A percentile compares a stretch with the other conserved stretches of the same genome.
These are phyloP conservation scores for Sus scrofa DNA, from an alignment of 2,113 vertebrate species.

Conservation along the genomic window DNA sequence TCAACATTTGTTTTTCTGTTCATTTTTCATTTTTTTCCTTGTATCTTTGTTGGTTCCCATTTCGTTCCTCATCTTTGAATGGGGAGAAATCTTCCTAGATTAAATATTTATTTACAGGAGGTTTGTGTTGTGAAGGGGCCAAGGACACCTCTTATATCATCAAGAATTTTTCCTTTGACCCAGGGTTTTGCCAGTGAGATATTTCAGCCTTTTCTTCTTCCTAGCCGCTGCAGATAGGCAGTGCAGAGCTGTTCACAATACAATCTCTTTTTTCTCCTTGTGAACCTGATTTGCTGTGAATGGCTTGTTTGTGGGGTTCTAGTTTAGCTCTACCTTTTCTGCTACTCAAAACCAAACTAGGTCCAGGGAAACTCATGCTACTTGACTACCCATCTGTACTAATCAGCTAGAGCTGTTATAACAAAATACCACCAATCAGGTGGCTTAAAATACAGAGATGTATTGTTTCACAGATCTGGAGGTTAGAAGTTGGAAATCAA, in stretches of 20 bases:
- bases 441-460: not conserved
- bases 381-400: not conserved
- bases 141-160: not conserved
- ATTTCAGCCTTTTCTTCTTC: not conserved
- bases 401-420: not conserved
- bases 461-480: not conserved
- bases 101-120: conserved; percentile 1
- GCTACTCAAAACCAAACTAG: not conserved
- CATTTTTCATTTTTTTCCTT: not conserved
- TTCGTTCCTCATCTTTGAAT: not conserved
- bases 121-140: not conserved
- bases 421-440: not conserved
- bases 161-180: not conserved
- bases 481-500: not conserved
- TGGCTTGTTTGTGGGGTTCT: not conserved
- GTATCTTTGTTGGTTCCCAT: not conserved
- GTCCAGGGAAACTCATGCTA: not conserved
- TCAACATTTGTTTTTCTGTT: not conserved
- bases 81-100: not conserved
- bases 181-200: not conserved
- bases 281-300: not conserved
- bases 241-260: not conserved
- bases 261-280: not conserved
- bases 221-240: not conserved
- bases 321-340: not conserved